Percentiles rank a stretch among this genome's conserved stretches.
Conservation (phyloP, 2,797 vertebrate genomes). For the Hipposideros larvatus region DNA sequence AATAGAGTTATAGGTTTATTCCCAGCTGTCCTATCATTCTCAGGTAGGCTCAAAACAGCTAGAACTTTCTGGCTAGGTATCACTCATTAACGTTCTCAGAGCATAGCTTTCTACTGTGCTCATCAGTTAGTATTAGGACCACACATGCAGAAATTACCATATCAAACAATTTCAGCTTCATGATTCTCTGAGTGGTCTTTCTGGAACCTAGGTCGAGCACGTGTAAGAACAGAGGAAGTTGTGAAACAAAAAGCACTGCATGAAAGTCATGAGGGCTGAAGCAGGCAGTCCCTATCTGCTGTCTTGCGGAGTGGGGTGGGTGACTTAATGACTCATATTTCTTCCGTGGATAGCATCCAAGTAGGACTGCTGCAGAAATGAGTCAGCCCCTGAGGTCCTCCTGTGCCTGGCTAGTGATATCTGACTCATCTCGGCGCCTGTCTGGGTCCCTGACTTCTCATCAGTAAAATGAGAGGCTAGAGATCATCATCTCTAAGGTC, state of each 20-base stretch:
- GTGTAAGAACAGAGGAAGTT: neutral
- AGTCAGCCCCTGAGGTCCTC: neutral
- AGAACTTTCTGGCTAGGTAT: neutral
- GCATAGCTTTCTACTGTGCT: neutral
- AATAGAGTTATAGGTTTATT: neutral
- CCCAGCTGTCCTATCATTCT: neutral
- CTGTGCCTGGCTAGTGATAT: neutral
- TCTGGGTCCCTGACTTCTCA: constrained; percentile 5
- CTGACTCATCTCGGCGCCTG: neutral
- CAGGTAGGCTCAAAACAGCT: neutral
- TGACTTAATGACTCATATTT: neutral
- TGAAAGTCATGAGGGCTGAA: neutral
- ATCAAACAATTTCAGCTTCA: neutral
- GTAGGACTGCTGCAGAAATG: neutral
- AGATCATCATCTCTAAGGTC: neutral
- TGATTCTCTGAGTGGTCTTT: neutral
- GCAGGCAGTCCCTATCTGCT: neutral
- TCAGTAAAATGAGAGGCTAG: neutral
- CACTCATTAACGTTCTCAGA: neutral
- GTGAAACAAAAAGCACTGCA: neutral
- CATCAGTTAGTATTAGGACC: neutral
- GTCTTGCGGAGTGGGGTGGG: neutral
- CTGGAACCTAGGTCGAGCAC: neutral
- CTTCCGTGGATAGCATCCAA: neutral
- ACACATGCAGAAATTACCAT: neutral